Percentiles rank a stretch among this genome's conserved stretches.
These are phyloP conservation scores for Amia ocellicauda DNA, from an alignment of 2,113 vertebrate species.

Conservation along the genomic window DNA sequence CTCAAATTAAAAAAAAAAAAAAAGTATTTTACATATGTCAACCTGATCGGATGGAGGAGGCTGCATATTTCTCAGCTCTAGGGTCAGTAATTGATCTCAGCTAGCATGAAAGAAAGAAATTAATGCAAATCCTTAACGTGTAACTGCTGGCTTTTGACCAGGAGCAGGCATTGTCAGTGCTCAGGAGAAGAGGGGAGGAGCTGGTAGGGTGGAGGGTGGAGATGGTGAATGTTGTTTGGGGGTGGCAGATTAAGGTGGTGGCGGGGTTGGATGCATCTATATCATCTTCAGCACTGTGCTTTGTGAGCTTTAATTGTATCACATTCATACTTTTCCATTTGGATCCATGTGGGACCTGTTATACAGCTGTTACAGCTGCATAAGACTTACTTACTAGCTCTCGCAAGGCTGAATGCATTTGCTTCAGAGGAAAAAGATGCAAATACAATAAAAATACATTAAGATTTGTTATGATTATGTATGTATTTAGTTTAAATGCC, in stretches of 20 bases:
- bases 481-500: no score
- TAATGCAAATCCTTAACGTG: slow-evolving; percentile 2
- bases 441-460: not conserved
- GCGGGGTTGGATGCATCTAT: not conserved
- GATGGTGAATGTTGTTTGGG: not conserved
- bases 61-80: not conserved
- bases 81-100: slow-evolving; percentile 7
- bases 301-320: not conserved
- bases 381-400: no score
- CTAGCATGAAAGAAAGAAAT: not conserved
- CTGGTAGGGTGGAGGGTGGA: not conserved
- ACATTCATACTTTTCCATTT: not conserved
- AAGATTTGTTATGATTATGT: no score
- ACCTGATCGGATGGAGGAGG: not conserved
- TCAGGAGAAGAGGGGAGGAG: not conserved
- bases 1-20: slow-evolving; percentile 4
- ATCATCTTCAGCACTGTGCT: not conserved
- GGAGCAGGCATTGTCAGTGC: not conserved
- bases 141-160: not conserved
- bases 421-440: not conserved
- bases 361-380: no score
- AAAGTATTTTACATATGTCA: not conserved
- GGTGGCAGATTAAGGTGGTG: no score
- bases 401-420: no score
- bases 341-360: not conserved